These are phyloP conservation scores for Branchinecta sandiegonensis DNA, from an alignment of 2,888 invertebrate species.

Conservation along the genomic window DNA sequence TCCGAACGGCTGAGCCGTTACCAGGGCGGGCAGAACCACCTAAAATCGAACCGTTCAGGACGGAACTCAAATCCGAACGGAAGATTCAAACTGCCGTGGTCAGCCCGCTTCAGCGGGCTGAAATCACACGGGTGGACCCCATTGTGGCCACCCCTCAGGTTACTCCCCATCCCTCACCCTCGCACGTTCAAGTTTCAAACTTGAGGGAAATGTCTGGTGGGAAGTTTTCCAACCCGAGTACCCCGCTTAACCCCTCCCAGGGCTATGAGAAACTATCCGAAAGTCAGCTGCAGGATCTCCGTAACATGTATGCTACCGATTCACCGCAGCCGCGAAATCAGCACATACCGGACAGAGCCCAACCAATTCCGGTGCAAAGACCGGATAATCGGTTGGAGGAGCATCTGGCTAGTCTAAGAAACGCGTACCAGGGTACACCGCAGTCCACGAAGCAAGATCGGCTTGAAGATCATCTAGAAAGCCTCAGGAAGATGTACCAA, in stretches of 20 bases:
- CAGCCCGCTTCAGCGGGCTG: background rate
- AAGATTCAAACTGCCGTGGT: conserved; percentile 10
- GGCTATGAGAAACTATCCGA: conserved; percentile 1
- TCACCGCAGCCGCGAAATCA: conserved; percentile 10
- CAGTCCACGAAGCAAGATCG: conserved; percentile 4
- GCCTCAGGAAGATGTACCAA: background rate
- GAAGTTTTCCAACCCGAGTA: background rate
- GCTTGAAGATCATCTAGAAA: conserved; percentile 1
- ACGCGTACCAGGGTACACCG: background rate
- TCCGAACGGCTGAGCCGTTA: too few relatives aligned
- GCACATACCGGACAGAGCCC: background rate
- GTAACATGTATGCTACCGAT: conserved; percentile 1
- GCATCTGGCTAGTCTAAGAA: conserved; percentile 1
- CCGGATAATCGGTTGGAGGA: background rate
- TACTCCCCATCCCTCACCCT: background rate
- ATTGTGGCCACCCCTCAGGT: background rate
- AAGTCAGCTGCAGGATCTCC: conserved; percentile 10
- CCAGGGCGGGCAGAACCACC: background rate
- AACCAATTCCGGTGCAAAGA: background rate
- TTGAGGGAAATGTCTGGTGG: background rate
- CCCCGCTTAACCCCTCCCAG: background rate
- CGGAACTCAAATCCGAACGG: background rate
- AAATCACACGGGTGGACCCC: background rate
- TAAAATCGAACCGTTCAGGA: background rate
- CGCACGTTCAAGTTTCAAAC: background rate